A percentile compares a stretch with the other conserved stretches of the same genome.
Conservation (phyloP, 2,888 invertebrate genomes). For the Pandemis cinnamomeana region DNA sequence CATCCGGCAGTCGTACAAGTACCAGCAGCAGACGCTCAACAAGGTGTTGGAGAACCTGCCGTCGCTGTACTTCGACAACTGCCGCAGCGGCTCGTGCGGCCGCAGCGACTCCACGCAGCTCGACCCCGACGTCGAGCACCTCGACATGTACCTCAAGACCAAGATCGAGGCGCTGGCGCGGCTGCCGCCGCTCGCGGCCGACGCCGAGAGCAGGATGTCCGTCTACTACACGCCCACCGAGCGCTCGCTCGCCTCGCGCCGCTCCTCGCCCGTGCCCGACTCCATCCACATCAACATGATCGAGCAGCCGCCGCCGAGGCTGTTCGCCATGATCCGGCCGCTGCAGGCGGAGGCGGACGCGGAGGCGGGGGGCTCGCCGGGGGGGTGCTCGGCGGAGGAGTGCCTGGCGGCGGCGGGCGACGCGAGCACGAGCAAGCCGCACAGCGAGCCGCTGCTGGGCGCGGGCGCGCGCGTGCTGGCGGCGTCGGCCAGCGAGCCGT, state of each 20-base stretch:
- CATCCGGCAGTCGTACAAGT: conserved; percentile 96
- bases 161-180: conserved; percentile 86
- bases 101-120: conserved; percentile 90
- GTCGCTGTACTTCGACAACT: conserved; percentile 96
- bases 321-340: conserved; percentile 70
- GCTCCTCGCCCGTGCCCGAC: conserved; percentile 79
- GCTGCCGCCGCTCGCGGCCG: conserved; percentile 79
- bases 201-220: conserved; percentile 88
- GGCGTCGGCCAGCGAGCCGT: conserved; percentile 77
- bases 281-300: conserved; percentile 88
- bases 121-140: conserved; percentile 86
- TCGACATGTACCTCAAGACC: conserved; percentile 88
- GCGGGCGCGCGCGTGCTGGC: conserved; percentile 59
- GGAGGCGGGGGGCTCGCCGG: conserved; percentile 57
- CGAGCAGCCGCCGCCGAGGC: conserved; percentile 70
- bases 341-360: conserved; percentile 56
- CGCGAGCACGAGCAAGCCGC: conserved; percentile 57
- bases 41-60: conserved; percentile 97
- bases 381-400: conserved; percentile 28
- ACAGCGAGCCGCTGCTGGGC: conserved; percentile 77
- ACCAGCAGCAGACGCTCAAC: conserved; percentile 97
- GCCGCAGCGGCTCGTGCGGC: conserved; percentile 92
- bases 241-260: conserved; percentile 82
- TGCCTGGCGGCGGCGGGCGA: conserved; percentile 38
- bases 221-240: conserved; percentile 94